Percentiles rank a stretch among this genome's conserved stretches.
phyloP scores from a whole-genome alignment of 2,113 vertebrate species.

The Stomatorhinus ivindoensis region DNA sequence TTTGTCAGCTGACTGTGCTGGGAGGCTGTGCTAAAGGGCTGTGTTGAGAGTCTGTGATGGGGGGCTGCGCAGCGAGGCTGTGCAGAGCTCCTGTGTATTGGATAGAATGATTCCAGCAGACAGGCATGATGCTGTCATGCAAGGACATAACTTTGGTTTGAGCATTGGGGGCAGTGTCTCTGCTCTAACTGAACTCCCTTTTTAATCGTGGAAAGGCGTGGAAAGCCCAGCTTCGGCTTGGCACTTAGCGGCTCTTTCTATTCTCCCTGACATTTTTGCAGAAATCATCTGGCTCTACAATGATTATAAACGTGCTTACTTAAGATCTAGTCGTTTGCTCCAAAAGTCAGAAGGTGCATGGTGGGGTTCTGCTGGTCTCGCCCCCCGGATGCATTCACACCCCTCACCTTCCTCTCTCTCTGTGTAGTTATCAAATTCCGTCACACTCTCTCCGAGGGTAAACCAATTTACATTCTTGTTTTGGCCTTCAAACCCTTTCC shows the following conservation, averaged over 20 bases:
- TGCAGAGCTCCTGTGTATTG: no score
- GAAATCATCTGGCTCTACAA: neutral
- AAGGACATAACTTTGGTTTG: neutral
- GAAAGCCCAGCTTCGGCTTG: conserved; percentile 17
- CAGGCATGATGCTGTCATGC: neutral
- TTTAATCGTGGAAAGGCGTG: neutral
- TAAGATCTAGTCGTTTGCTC: neutral
- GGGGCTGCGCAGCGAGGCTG: neutral
- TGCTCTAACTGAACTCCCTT: conserved; percentile 26
- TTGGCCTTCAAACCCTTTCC: conserved; percentile 71
- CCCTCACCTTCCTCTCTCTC: conserved; percentile 21
- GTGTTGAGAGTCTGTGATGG: no score
- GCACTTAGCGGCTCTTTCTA: conserved; percentile 25
- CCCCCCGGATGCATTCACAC: neutral
- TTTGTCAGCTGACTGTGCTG: neutral
- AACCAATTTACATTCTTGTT: conserved; percentile 77
- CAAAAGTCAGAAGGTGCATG: neutral
- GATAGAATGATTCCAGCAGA: neutral
- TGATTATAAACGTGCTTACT: neutral
- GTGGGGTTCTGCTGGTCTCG: neutral
- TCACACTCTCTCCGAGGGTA: conserved; percentile 56
- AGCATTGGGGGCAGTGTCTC: neutral
- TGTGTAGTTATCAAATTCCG: conserved; percentile 42
- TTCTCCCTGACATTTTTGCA: neutral
- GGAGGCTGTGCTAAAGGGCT: neutral